phyloP scores from a whole-genome alignment of 2,113 vertebrate genomes.

The Caloenas nicobarica region DNA sequence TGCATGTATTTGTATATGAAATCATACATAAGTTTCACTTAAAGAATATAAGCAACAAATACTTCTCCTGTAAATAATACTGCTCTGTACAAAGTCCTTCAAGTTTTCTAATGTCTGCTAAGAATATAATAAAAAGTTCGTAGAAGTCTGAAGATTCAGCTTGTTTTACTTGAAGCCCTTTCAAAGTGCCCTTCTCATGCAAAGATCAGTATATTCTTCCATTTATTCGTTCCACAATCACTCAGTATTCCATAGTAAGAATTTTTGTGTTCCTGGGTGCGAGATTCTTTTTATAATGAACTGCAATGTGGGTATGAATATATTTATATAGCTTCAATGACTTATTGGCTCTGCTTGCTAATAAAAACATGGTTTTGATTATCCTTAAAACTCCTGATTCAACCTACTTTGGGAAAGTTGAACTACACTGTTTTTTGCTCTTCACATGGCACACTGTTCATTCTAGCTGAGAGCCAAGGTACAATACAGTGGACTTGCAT shows the following conservation, averaged over 20 bases:
- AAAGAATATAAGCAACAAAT: neutral
- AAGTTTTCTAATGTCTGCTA: neutral
- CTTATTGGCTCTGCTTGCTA: constrained; percentile 63
- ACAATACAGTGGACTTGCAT: neutral
- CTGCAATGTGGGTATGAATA: constrained; percentile 17
- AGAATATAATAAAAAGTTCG: neutral
- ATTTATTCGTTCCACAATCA: neutral
- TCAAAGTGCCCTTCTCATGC: neutral
- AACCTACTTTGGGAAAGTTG: constrained; percentile 53
- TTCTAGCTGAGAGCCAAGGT: constrained; percentile 46
- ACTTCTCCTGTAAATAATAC: neutral
- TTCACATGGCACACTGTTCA: constrained; percentile 30
- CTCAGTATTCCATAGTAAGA: neutral
- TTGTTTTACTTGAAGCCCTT: neutral
- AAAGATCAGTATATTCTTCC: neutral
- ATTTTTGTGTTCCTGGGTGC: neutral
- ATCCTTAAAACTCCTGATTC: constrained; percentile 67
- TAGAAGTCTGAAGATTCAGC: neutral
- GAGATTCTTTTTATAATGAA: constrained; percentile 50
- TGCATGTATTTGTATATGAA: neutral
- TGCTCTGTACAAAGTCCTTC: neutral
- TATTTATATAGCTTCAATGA: constrained; percentile 54
- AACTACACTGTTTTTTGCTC: constrained; percentile 51
- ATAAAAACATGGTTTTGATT: constrained; percentile 74
- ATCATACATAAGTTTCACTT: neutral